Evolutionary conservation across 1,140 invertebrate genomes (phyloP), one percentile per base, ranked within the genome.

Genomic region (Mercenaria mercenaria): DNA sequence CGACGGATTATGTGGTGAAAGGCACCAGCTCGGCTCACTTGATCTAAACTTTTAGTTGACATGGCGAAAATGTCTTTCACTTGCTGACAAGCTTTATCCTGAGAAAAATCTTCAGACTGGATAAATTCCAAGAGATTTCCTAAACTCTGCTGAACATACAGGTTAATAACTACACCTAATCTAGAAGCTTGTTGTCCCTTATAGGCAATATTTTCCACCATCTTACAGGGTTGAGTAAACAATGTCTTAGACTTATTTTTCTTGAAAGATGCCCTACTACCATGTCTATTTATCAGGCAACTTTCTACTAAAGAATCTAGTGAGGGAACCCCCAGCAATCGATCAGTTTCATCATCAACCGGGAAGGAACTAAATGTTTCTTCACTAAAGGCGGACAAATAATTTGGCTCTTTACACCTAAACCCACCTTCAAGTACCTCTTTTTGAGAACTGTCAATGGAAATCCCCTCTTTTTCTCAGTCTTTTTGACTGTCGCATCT

Each of bases 1-100:
- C 87, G 10, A 8, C 87, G 39, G 4, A 82, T 61, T 56, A 82
- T 81, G 67, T 89, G 87, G 29, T 74, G 26, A 74, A 74, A 89
- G 4, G 29, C 87, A 3, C 64, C 77, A 34, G 77, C 23, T 18
- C 79, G 56, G 2, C 87, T 61, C 10, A 72, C 8, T 39, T 82
- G 64, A 52, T 89, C 69, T 20, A 82, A 34, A 43, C 77, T 8
- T 56, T 89, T 89, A 4, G 87, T 89, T 11, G 59, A 43, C 34
- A 67, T 84, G 10, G 59, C 81, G 29, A 84, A 84, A 69, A 67
- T 47, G 41, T 84, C 59, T 52, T 84, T 84, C 1, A 84, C 81
- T 37, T 10, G 11, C 32, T 67, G 64, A 15, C 43, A 23, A 23
- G 18, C 34, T 23, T 64, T 67, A 69, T 69, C 39, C 52, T 84